A percentile compares a stretch with the other conserved stretches of the same genome.
These are phyloP conservation scores for Polietes domitor DNA, from an alignment of 2,888 invertebrate genomes.

Conservation along the genomic window DNA sequence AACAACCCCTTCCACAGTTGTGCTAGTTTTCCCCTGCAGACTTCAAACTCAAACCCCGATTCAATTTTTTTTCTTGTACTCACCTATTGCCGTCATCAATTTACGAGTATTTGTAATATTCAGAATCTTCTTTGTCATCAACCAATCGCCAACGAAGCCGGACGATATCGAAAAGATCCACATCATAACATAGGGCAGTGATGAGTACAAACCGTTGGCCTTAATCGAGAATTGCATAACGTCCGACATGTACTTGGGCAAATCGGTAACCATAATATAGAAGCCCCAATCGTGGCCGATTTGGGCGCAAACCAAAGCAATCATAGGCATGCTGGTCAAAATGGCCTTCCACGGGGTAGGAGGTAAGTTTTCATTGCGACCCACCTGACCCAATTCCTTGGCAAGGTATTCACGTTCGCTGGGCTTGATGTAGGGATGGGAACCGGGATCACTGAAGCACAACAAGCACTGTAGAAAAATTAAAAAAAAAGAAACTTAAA, in stretches of 20 bases:
- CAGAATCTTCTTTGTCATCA: slow-evolving; percentile 84
- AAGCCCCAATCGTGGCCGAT: slow-evolving; percentile 86
- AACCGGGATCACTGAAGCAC: slow-evolving; percentile 86
- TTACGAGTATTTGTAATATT: slow-evolving; percentile 79
- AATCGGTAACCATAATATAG: slow-evolving; percentile 85
- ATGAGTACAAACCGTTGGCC: slow-evolving; percentile 84
- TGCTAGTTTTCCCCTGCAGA: too few relatives aligned
- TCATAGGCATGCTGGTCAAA: slow-evolving; percentile 86
- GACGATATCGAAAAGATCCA: slow-evolving; percentile 84
- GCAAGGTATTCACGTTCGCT: slow-evolving; percentile 86
- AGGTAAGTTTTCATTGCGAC: slow-evolving; percentile 82
- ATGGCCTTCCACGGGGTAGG: slow-evolving; percentile 88
- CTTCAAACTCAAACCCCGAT: too few relatives aligned
- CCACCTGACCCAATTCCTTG: slow-evolving; percentile 84
- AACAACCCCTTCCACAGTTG: too few relatives aligned
- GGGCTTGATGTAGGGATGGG: slow-evolving; percentile 88
- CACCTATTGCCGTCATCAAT: slow-evolving; percentile 86
- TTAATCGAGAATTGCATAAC: slow-evolving; percentile 84
- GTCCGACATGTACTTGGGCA: slow-evolving; percentile 85
- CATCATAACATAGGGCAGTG: slow-evolving; percentile 84
- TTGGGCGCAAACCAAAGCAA: slow-evolving; percentile 89
- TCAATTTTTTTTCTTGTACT: slow-evolving; percentile 72
- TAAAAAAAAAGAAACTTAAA: too few relatives aligned
- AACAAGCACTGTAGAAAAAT: slow-evolving; percentile 83
- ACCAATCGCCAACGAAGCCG: slow-evolving; percentile 86